Percentiles rank a stretch among this genome's conserved stretches.
Evolutionary conservation across 2,888 invertebrate genomes (phyloP).

Genomic region (Trachelus tabidus): DNA sequence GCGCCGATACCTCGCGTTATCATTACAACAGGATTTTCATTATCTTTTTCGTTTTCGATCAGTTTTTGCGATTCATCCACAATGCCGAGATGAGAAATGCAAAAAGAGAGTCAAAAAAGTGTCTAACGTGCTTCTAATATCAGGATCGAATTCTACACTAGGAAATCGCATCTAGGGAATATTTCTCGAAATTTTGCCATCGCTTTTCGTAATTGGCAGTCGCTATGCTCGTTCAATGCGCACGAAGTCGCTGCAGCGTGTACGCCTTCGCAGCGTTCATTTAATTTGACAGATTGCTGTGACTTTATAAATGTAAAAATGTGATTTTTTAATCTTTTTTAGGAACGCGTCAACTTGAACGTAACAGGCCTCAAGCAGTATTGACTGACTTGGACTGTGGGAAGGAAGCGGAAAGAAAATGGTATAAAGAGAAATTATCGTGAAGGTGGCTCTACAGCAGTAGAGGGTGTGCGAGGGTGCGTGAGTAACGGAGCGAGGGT

Average conservation of each 20-base stretch:
- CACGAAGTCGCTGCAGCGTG: no score
- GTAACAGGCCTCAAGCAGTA: background rate
- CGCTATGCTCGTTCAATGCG: no score
- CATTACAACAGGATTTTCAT: background rate
- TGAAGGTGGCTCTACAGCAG: background rate
- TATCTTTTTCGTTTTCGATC: background rate
- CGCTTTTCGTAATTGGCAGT: no score
- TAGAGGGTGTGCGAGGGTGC: slow-evolving; percentile 19
- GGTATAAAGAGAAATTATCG: background rate
- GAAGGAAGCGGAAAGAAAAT: slow-evolving; percentile 13
- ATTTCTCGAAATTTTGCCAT: no score
- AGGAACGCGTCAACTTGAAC: background rate
- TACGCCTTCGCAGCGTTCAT: no score
- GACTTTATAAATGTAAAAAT: background rate
- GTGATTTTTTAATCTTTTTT: background rate
- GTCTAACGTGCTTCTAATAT: background rate
- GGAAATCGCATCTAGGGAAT: background rate
- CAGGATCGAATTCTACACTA: background rate
- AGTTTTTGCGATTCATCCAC: background rate
- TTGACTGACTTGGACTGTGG: background rate
- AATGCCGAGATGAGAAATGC: background rate
- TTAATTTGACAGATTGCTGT: no score
- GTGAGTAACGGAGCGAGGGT: slow-evolving; percentile 28
- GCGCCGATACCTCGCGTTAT: background rate
- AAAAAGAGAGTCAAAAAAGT: background rate